Conservation (phyloP, 2,113 vertebrate species). For the Corynorhinus townsendii region DNA sequence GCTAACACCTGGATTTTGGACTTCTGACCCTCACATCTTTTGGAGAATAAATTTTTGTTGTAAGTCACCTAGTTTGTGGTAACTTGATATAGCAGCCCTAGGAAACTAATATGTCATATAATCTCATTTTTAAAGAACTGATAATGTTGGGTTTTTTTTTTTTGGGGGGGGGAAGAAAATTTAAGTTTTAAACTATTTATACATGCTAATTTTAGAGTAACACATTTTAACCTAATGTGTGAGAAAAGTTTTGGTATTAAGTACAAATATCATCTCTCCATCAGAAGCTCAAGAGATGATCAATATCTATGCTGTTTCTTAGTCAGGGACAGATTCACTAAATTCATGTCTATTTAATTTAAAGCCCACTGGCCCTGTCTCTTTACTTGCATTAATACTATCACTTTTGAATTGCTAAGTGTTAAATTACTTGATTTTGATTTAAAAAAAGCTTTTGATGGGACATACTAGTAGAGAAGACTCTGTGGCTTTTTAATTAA, state of each 20-base stretch:
- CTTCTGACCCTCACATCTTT: not conserved
- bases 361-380: not conserved
- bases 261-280: not conserved
- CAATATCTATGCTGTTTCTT: not conserved
- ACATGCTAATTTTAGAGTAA: not conserved
- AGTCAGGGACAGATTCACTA: not conserved
- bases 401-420: not conserved
- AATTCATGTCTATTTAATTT: not conserved
- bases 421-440: not conserved
- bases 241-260: not conserved
- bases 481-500: not conserved
- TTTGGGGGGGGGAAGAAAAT: not conserved
- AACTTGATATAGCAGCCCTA: not conserved
- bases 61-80: not conserved
- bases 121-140: not conserved
- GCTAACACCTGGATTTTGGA: not conserved
- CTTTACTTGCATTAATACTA: not conserved
- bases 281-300: not conserved
- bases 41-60: not conserved
- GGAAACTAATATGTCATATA: not conserved
- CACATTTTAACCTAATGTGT: not conserved
- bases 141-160: not conserved
- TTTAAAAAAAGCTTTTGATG: not conserved
- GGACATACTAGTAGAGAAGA: not conserved
- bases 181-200: not conserved